A percentile compares a stretch with the other conserved stretches of the same genome.
phyloP scores from a whole-genome alignment of 1,140 invertebrate genomes.

The Hycleus phaleratus region DNA sequence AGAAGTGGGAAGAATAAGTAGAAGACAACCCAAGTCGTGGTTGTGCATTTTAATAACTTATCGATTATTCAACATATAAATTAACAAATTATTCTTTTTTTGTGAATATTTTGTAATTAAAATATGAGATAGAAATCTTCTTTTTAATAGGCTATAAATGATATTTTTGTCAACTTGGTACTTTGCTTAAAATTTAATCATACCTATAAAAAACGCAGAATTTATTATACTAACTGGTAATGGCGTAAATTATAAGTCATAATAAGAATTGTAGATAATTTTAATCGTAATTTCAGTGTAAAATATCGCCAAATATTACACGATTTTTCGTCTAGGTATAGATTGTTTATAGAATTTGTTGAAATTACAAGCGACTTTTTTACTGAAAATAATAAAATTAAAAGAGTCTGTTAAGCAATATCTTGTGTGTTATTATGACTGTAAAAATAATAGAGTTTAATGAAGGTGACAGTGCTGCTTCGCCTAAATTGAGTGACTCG shows the following conservation, averaged over 20 bases:
- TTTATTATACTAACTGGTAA: conserved; percentile 10
- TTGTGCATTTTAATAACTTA: conserved; percentile 21
- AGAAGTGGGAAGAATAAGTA: too few relatives aligned
- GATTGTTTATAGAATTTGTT: too few relatives aligned
- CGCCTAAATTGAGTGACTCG: conserved; percentile 25
- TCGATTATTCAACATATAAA: conserved; percentile 23
- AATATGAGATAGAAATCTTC: conserved; percentile 20
- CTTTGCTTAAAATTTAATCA: conserved; percentile 19
- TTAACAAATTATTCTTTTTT: conserved; percentile 2
- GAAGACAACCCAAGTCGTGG: conserved; percentile 11
- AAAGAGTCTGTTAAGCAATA: neutral
- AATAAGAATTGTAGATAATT: neutral
- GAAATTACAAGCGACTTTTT: too few relatives aligned
- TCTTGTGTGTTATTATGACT: conserved; percentile 20
- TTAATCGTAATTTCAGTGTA: too few relatives aligned
- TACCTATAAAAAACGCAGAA: conserved; percentile 13
- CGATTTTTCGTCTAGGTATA: too few relatives aligned
- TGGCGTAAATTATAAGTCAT: conserved; percentile 9
- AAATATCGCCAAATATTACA: too few relatives aligned
- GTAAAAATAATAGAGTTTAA: conserved; percentile 32
- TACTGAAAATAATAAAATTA: too few relatives aligned
- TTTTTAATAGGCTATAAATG: conserved; percentile 20
- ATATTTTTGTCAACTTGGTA: conserved; percentile 22
- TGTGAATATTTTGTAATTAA: conserved; percentile 21
- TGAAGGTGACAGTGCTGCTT: conserved; percentile 29